Evolutionary conservation across 2,888 invertebrate genomes (phyloP).

Genomic region (Germaria angustata): DNA sequence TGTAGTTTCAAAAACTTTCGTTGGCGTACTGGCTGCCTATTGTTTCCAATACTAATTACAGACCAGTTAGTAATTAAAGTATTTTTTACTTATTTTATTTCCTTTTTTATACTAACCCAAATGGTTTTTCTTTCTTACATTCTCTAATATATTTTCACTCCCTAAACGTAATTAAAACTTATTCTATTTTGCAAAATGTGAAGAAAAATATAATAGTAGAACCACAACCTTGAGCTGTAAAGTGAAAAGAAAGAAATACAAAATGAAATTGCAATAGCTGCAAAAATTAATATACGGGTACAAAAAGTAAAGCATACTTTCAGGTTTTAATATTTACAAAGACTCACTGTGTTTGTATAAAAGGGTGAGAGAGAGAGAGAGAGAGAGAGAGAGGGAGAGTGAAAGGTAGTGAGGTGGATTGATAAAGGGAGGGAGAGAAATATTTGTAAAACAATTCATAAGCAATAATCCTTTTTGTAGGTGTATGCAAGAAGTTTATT

Average conservation of each 20-base stretch:
- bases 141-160: not conserved
- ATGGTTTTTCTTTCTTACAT: not conserved
- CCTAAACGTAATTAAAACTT: slow-evolving; percentile 36
- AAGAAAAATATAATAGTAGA: slow-evolving; percentile 16
- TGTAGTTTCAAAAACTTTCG: too few species aligned
- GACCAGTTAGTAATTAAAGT: slow-evolving; percentile 32
- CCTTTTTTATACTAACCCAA: not conserved
- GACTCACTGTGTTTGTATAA: too few species aligned
- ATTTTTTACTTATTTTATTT: not conserved
- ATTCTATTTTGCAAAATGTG: slow-evolving; percentile 12
- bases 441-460: too few species aligned
- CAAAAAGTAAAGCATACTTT: slow-evolving; percentile 51
- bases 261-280: slow-evolving; percentile 2
- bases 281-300: not conserved
- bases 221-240: slow-evolving; percentile 58
- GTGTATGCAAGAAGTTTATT: too few species aligned
- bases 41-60: not conserved
- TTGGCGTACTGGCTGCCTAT: not conserved
- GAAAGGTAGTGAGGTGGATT: too few species aligned
- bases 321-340: slow-evolving; percentile 15
- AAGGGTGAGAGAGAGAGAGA: too few species aligned
- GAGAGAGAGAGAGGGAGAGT: not conserved
- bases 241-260: slow-evolving; percentile 13
- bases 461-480: too few species aligned
- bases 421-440: too few species aligned